Evolutionary conservation across 2,113 vertebrate genomes (phyloP), one percentile per base, ranked within the genome.

Genomic region (Halichoeres trimaculatus): DNA sequence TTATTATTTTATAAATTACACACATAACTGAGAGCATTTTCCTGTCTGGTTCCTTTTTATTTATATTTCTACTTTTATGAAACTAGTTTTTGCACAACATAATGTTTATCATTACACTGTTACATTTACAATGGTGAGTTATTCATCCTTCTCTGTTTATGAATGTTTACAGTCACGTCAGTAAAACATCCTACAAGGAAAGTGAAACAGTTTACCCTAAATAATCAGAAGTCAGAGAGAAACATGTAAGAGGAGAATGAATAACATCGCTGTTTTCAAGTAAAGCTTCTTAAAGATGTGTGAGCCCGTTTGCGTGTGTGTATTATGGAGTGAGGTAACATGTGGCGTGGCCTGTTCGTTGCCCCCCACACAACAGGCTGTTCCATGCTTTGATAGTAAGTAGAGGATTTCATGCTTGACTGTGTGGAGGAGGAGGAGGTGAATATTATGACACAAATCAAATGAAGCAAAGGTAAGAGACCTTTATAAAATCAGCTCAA

Each of bases 261-360:
- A 74, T 74, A 74, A 23, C 34, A 22, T 54, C 58, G 64, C 54
- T 81, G 84, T 84, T 86, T 64, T 64, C 64, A 66, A 83, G 60
- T 50, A 80, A 89, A 91, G 79, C 82, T 67, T 72, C 85, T 90
- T 90, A 86, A 62, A 57, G 26, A 51, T 70, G 22, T 68, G 78
- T 24, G 36, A 16, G 69, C 45, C 40, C 36, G 47, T 80, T 57
- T 80, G 22, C 0, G 12, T 71, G 66, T 70, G 48, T 62, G 53
- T 41, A 50, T 8, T 43, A 10, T 16, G 30, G 55, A 20, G 60
- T 14, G 40, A 26, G 17, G 60, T 41, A 52, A 72, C 22, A 71
- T 73, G 63, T 57, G 61, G 76, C 26, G 3, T 54, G 69, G 60
- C 30, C 55, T 47, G 53, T 53, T 60, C 70, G 40, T n/a, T 62